A percentile compares a stretch with the other conserved stretches of the same genome.
These are phyloP conservation scores for Phalacrocorax carbo DNA, from an alignment of 2,113 vertebrate species.

Conservation along the genomic window DNA sequence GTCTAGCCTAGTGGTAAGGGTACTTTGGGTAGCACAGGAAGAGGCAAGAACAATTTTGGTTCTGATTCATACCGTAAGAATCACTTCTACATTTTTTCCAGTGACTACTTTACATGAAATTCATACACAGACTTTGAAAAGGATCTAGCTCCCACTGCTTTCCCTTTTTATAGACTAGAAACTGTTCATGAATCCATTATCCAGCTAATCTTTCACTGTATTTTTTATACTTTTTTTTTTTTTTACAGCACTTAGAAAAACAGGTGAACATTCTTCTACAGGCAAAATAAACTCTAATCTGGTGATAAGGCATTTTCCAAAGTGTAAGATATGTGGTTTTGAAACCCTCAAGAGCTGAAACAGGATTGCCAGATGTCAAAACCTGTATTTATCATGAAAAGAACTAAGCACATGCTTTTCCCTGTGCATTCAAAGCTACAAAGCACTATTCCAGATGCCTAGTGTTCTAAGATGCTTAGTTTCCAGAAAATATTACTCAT, in stretches of 20 bases:
- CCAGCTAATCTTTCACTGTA: not conserved
- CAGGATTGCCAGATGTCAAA: not conserved
- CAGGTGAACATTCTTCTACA: not conserved
- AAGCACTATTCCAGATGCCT: not conserved
- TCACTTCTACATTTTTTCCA: not conserved
- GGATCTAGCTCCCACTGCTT: not conserved
- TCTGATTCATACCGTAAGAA: not conserved
- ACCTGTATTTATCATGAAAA: not conserved
- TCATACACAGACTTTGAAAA: not conserved
- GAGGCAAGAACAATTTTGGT: not conserved
- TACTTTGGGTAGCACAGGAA: not conserved
- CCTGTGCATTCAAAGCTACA: not conserved
- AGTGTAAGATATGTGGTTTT: not conserved
- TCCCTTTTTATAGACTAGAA: not conserved
- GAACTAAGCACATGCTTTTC: not conserved
- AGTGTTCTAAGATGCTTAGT: not conserved
- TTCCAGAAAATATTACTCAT: not conserved
- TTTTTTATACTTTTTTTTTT: not conserved
- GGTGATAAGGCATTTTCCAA: not conserved
- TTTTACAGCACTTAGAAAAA: not conserved
- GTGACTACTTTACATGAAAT: not conserved
- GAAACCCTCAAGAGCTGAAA: not conserved
- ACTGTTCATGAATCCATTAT: not conserved
- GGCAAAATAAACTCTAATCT: not conserved
- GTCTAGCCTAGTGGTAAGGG: not conserved